Evolutionary conservation across 2,797 vertebrate species (phyloP), one percentile per base, ranked within the genome.

Genomic region (Anas flavirostris): DNA sequence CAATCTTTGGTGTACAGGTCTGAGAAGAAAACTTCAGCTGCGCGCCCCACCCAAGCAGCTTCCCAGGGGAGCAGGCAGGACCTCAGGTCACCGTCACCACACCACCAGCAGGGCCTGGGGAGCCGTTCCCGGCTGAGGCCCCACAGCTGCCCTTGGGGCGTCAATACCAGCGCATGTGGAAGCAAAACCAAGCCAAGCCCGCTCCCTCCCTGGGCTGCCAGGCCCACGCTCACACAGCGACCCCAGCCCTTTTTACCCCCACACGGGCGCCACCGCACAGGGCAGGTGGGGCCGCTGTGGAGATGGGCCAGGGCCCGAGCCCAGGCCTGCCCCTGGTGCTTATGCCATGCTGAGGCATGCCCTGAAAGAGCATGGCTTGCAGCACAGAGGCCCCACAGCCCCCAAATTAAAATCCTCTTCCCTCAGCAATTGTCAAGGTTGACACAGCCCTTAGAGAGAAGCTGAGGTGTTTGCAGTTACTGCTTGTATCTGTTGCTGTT

Each of bases 401-500:
- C 21, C 31, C 3, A 15, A 3, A 5, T 7, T 14, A 10, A 78
- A 52, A 29, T 23, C 0, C 0, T 28, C 11, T 37, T 33, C 13
- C 53, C 73, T 16, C 2, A 1, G 17, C 5, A 25, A 44, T 23
- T 28, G 35, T 22, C 86, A 63, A 28, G 73, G 53, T 33, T 21
- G 19, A n/a, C 72, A 39, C 18, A 66, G 14, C 9, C 39, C 35
- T 16, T 19, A 56, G 15, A 37, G 9, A 8, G 23, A 26, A 28
- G 29, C 25, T 28, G 7, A 9, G 39, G 60, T 44, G 23, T 31
- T n/a, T 12, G 43, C 12, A 3, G 33, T 15, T 39, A 12, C 23
- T 3, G 23, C 1, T 29, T 3, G 8, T 1, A 1, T 19, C 22
- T 33, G 29, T 7, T 3, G 2, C 0, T 2, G 0, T 25, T 53